These are phyloP conservation scores for Chionodraco myersi DNA, from an alignment of 2,113 vertebrate species.

Conservation along the genomic window DNA sequence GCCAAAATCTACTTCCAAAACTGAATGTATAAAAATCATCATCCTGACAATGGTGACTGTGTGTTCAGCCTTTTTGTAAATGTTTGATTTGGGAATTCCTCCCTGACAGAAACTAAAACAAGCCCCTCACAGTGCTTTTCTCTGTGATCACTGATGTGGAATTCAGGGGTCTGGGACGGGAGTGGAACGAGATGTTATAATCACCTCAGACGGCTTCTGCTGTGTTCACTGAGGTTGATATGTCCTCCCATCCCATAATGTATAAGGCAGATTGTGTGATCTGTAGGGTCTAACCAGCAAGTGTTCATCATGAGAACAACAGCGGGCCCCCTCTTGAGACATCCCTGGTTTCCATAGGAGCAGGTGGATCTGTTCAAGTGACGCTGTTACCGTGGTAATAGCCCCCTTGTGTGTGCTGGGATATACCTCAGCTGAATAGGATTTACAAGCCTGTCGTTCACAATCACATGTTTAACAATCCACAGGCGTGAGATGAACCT, in stretches of 20 bases:
- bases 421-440: not conserved
- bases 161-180: constrained; percentile 44
- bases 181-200: constrained; percentile 16
- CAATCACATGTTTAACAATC: constrained; percentile 19
- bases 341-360: constrained; percentile 25
- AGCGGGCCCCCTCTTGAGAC: constrained; percentile 4
- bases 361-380: constrained; percentile 37
- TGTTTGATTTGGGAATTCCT: constrained; percentile 62
- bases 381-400: not conserved
- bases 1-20: not conserved
- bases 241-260: not conserved
- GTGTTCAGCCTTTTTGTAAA: constrained; percentile 31
- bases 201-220: constrained; percentile 26
- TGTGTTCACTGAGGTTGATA: not conserved
- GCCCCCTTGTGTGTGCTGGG: not conserved
- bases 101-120: constrained; percentile 57
- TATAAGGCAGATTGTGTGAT: not conserved
- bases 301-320: constrained; percentile 15
- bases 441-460: constrained; percentile 38
- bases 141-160: constrained; percentile 70
- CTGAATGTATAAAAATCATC: not conserved
- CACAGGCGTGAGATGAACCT: constrained; percentile 23
- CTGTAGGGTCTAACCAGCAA: not conserved
- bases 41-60: constrained; percentile 28
- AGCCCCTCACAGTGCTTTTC: constrained; percentile 39